Evolutionary conservation across 1,140 invertebrate species (phyloP).

Genomic region (Holotrichia oblita): DNA sequence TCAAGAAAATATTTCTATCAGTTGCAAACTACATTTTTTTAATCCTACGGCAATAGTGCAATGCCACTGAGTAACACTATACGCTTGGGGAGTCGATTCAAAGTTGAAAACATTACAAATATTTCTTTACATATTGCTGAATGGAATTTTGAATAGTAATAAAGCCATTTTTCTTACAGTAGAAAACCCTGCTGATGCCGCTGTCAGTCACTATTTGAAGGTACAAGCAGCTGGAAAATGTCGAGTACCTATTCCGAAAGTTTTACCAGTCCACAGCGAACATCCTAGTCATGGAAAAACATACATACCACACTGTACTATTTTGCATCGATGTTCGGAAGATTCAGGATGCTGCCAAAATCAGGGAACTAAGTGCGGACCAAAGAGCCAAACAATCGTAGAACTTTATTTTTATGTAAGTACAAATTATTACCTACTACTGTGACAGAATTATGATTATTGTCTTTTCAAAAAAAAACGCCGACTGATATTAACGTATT

Average conservation of each 20-base stretch:
- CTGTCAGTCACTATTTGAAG: conserved; percentile 9
- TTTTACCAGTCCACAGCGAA: conserved; percentile 62
- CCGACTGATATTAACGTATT: no score
- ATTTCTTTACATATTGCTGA: no score
- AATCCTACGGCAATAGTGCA: no score
- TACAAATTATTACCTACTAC: conserved; percentile 47
- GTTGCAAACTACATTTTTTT: no score
- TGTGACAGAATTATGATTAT: no score
- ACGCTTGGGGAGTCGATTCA: no score
- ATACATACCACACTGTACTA: conserved; percentile 75
- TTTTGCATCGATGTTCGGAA: conserved; percentile 76
- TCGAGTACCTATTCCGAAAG: conserved; percentile 21
- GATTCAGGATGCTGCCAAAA: conserved; percentile 75
- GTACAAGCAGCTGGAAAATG: conserved; percentile 19
- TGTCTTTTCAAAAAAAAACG: no score
- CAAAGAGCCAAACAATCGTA: conserved; percentile 69
- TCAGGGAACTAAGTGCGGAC: conserved; percentile 69
- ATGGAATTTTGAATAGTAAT: no score
- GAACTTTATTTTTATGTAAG: conserved; percentile 76
- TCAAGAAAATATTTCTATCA: no score
- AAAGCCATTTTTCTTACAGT: neutral
- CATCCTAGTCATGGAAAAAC: conserved; percentile 71
- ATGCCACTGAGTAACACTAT: no score
- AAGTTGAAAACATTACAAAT: no score
- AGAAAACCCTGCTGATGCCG: neutral